Evolutionary conservation across 2,113 vertebrate species (phyloP).

Genomic region (Semicossyphus pulcher): DNA sequence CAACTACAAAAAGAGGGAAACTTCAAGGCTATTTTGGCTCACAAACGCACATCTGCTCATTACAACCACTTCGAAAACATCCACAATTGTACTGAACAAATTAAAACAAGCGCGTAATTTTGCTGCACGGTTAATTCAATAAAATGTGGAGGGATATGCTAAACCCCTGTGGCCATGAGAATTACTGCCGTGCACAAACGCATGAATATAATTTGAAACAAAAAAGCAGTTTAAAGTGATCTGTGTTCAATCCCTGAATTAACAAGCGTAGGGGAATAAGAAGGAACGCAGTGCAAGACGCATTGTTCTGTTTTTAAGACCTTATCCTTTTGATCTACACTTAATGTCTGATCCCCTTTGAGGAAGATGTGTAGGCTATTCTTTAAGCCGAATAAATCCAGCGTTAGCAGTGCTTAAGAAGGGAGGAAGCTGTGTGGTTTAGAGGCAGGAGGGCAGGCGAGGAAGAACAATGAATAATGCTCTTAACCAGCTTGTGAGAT

Average conservation of each 20-base stretch:
- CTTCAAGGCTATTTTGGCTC: constrained; percentile 25
- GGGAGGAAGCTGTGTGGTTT: constrained; percentile 68
- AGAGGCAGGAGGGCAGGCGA: constrained; percentile 58
- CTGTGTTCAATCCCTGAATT: constrained; percentile 47
- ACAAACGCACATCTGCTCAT: not conserved
- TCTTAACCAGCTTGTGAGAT: constrained; percentile 73
- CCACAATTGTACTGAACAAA: not conserved
- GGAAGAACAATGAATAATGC: constrained; percentile 71
- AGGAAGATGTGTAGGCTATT: constrained; percentile 75
- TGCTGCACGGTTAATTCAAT: constrained; percentile 5
- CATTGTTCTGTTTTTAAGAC: constrained; percentile 76
- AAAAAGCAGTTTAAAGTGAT: constrained; percentile 45
- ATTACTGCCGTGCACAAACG: not conserved
- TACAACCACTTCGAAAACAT: constrained; percentile 1
- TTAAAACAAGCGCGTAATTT: constrained; percentile 1
- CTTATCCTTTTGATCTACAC: constrained; percentile 82
- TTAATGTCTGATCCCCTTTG: constrained; percentile 82
- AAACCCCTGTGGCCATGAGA: constrained; percentile 33
- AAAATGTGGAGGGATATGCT: not conserved
- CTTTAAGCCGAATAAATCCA: constrained; percentile 83
- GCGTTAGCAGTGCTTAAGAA: constrained; percentile 75
- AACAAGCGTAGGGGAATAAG: constrained; percentile 62
- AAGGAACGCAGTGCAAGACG: constrained; percentile 48
- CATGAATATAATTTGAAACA: constrained; percentile 35
- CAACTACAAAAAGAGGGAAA: not conserved